Evolutionary conservation across 2,888 invertebrate species (phyloP).

Genomic region (Erebia aethiops): DNA sequence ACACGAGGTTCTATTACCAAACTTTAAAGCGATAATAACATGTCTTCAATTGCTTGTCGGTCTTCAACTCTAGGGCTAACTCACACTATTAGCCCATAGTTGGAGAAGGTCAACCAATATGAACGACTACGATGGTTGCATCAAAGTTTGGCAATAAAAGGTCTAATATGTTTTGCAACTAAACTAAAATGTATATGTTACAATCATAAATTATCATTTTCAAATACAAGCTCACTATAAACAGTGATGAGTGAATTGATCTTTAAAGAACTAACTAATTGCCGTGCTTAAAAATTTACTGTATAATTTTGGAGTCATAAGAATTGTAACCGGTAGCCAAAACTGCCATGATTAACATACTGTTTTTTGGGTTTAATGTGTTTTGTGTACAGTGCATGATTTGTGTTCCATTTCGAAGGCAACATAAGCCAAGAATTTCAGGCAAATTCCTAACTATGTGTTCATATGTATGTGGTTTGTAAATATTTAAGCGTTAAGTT

Average conservation of each 20-base stretch:
- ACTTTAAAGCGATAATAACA: background rate
- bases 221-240: conserved; percentile 9
- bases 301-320: background rate
- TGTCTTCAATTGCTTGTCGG: background rate
- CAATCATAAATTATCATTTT: conserved; percentile 2
- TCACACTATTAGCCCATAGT: background rate
- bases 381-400: conserved; percentile 41
- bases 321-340: background rate
- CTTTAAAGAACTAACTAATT: conserved; percentile 27
- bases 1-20: background rate
- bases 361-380: conserved; percentile 19
- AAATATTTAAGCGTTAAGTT: background rate
- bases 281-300: conserved; percentile 3
- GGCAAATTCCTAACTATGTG: background rate
- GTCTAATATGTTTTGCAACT: background rate
- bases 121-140: background rate
- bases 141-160: background rate
- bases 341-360: conserved; percentile 20
- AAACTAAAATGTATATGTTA: conserved; percentile 2
- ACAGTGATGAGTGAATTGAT: conserved; percentile 28
- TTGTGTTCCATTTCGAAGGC: conserved; percentile 20
- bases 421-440: conserved; percentile 7
- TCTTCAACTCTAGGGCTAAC: background rate
- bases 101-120: background rate
- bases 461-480: background rate